These are phyloP conservation scores for Epicampocera succincta DNA, from an alignment of 2,888 invertebrate genomes.

Conservation along the genomic window DNA sequence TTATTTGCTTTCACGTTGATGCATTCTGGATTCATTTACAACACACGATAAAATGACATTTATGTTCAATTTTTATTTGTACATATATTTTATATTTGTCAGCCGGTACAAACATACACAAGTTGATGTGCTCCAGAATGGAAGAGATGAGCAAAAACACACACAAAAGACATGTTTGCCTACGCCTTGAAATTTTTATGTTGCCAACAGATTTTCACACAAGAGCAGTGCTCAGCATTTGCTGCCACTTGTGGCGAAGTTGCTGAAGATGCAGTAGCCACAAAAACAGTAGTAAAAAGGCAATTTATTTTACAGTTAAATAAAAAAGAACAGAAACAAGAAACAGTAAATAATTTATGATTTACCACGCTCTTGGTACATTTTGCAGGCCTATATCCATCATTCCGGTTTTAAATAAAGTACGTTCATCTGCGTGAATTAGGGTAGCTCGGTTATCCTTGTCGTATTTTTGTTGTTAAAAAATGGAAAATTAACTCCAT, in stretches of 20 bases:
- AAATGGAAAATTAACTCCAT: no score
- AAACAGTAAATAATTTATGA: slow-evolving; percentile 57
- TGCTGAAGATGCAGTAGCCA: slow-evolving; percentile 28
- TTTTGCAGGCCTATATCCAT: slow-evolving; percentile 31
- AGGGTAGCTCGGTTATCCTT: no score
- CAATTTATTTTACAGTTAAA: slow-evolving; percentile 63
- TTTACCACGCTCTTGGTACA: slow-evolving; percentile 48
- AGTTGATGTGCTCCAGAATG: not conserved
- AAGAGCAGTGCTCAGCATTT: slow-evolving; percentile 4
- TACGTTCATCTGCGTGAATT: not conserved
- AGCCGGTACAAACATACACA: slow-evolving; percentile 14
- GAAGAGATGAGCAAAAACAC: slow-evolving; percentile 35
- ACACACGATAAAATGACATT: slow-evolving; percentile 18
- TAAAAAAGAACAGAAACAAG: slow-evolving; percentile 20
- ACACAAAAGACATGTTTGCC: slow-evolving; percentile 49
- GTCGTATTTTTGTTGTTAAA: no score
- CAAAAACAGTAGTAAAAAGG: slow-evolving; percentile 57
- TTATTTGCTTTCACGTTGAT: slow-evolving; percentile 34
- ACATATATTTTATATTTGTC: not conserved
- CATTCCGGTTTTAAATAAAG: slow-evolving; percentile 25
- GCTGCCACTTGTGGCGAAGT: slow-evolving; percentile 15
- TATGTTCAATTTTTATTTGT: slow-evolving; percentile 36
- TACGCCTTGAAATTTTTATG: slow-evolving; percentile 39
- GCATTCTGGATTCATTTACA: slow-evolving; percentile 42
- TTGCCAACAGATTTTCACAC: slow-evolving; percentile 51